Evolutionary conservation across 2,888 invertebrate genomes (phyloP).

Genomic region (Diaperis boleti): DNA sequence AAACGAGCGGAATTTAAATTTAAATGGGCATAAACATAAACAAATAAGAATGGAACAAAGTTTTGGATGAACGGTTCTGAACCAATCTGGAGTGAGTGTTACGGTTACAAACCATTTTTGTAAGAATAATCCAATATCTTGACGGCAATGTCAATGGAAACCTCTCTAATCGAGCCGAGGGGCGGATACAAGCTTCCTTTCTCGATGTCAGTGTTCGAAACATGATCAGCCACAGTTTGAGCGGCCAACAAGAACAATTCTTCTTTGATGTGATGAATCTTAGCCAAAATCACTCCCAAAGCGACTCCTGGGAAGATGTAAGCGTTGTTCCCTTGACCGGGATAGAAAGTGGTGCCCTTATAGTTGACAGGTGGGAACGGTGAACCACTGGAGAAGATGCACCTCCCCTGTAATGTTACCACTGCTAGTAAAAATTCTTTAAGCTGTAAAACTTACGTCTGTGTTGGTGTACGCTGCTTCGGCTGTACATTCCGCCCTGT

Average conservation of each 20-base stretch:
- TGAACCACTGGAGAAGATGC: slow-evolving; percentile 95
- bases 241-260: slow-evolving; percentile 95
- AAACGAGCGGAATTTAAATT: too few species aligned
- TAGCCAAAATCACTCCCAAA: slow-evolving; percentile 91
- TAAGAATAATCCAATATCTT: slow-evolving; percentile 92
- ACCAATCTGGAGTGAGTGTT: too few species aligned
- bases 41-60: too few species aligned
- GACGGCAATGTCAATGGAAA: slow-evolving; percentile 91
- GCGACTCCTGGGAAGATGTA: slow-evolving; percentile 98
- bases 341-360: slow-evolving; percentile 83
- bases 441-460: slow-evolving; percentile 74
- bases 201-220: slow-evolving; percentile 83
- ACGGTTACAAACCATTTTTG: slow-evolving; percentile 81
- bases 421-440: slow-evolving; percentile 45
- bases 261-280: slow-evolving; percentile 93
- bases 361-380: slow-evolving; percentile 90
- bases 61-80: too few species aligned
- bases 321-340: slow-evolving; percentile 98
- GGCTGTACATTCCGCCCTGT: slow-evolving; percentile 98
- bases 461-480: slow-evolving; percentile 93
- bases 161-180: slow-evolving; percentile 83
- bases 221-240: slow-evolving; percentile 86
- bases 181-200: slow-evolving; percentile 95
- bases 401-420: slow-evolving; percentile 79
- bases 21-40: too few species aligned